Conservation (phyloP, 2,888 invertebrate genomes). For the Clunio marinus region DNA sequence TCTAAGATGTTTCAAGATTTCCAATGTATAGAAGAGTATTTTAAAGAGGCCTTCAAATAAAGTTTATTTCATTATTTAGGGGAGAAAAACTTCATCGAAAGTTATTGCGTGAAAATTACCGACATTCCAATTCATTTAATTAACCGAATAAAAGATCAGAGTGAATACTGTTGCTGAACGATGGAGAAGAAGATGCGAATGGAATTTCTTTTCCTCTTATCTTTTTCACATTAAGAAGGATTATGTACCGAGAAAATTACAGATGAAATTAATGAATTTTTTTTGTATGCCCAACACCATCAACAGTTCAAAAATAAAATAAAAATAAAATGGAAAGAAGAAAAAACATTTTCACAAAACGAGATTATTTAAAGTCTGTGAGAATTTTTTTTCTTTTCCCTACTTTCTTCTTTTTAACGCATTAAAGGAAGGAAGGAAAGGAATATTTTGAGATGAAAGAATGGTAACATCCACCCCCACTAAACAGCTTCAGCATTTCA, state of each 20-base stretch:
- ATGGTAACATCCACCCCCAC: background rate
- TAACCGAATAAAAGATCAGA: slow-evolving; percentile 35
- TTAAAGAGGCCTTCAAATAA: too few species aligned
- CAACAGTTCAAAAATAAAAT: too few species aligned
- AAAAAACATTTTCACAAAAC: slow-evolving; percentile 1
- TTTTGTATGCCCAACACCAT: too few species aligned
- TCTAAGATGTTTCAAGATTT: too few species aligned
- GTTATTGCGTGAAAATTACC: slow-evolving; percentile 36
- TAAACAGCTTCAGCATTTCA: slow-evolving; percentile 16
- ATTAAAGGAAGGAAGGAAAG: background rate
- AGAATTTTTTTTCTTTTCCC: background rate
- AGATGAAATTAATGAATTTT: slow-evolving; percentile 22
- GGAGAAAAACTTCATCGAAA: slow-evolving; percentile 4
- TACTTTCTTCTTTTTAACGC: too few species aligned
- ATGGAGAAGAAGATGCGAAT: background rate
- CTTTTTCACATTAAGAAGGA: slow-evolving; percentile 27
- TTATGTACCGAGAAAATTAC: slow-evolving; percentile 3
- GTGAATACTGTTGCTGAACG: background rate
- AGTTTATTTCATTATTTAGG: too few species aligned
- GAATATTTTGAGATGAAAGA: background rate
- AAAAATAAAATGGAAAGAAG: too few species aligned
- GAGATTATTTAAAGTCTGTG: slow-evolving; percentile 29
- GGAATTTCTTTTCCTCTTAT: slow-evolving; percentile 13
- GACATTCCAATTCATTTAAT: slow-evolving; percentile 35
- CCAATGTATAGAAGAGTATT: too few species aligned